Conservation (phyloP, 2,888 invertebrate species). For the Leucophenga montana region DNA sequence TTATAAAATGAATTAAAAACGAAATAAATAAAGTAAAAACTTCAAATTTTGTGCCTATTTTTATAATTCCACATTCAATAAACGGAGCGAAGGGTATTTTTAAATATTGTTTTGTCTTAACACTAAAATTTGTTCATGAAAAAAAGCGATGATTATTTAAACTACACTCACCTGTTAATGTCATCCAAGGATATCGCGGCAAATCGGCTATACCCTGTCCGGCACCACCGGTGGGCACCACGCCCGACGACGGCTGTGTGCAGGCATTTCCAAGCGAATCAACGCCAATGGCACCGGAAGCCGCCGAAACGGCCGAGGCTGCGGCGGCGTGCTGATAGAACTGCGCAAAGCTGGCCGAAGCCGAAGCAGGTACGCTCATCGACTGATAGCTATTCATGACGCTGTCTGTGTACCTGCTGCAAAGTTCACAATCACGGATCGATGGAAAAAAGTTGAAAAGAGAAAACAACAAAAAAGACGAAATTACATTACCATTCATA, state of each 20-base stretch:
- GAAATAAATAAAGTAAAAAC: too few relatives aligned
- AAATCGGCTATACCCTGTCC: conserved; percentile 93
- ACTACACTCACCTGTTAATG: conserved; percentile 86
- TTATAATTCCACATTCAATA: too few relatives aligned
- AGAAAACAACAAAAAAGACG: conserved; percentile 35
- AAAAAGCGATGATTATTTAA: too few relatives aligned
- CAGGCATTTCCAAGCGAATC: conserved; percentile 89
- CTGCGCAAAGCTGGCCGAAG: conserved; percentile 79
- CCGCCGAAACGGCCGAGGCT: conserved; percentile 81
- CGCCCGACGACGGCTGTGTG: conserved; percentile 80
- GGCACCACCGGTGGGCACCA: conserved; percentile 76
- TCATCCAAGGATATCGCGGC: conserved; percentile 97
- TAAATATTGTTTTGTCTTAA: too few relatives aligned
- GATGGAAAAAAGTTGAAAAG: too few relatives aligned
- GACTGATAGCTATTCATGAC: conserved; percentile 74
- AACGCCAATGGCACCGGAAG: conserved; percentile 81
- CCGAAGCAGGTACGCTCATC: conserved; percentile 74
- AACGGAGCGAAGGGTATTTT: too few relatives aligned
- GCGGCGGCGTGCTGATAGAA: conserved; percentile 89
- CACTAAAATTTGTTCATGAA: too few relatives aligned
- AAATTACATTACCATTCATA: not conserved
- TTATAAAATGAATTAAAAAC: too few relatives aligned
- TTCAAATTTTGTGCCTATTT: too few relatives aligned
- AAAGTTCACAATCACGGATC: not conserved
- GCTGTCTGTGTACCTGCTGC: conserved; percentile 73